These are phyloP conservation scores for Tylochromis polylepis DNA, from an alignment of 2,113 vertebrate genomes.

Conservation along the genomic window DNA sequence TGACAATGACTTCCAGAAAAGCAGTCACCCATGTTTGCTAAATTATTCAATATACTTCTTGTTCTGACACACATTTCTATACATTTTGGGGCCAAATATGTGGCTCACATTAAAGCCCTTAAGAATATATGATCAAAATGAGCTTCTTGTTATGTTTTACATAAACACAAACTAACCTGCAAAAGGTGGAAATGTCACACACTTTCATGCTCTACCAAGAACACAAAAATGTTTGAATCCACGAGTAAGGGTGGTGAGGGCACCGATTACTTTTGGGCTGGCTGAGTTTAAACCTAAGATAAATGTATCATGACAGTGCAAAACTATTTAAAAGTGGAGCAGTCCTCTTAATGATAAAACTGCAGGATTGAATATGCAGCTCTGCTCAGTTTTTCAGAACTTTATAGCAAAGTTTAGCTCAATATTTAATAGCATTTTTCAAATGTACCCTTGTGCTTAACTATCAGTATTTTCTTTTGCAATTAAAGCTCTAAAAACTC, in stretches of 20 bases:
- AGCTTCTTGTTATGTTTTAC: background rate
- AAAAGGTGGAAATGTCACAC: background rate
- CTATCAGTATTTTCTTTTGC: background rate
- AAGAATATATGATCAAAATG: background rate
- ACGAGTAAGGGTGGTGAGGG: no score
- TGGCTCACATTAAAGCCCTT: background rate
- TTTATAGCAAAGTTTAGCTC: background rate
- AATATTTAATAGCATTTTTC: accelerated
- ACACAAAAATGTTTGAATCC: background rate
- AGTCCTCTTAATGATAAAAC: accelerated
- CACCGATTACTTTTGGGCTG: background rate
- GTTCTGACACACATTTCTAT: background rate
- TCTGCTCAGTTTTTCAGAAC: background rate
- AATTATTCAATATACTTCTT: background rate
- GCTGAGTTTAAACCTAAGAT: background rate
- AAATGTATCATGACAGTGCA: background rate
- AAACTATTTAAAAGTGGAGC: background rate
- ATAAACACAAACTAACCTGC: background rate
- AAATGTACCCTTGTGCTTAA: background rate
- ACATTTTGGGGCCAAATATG: background rate
- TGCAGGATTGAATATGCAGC: background rate
- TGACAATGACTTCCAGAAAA: no score
- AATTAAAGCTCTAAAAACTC: background rate
- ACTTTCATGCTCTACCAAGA: background rate
- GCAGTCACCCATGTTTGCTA: background rate